Evolutionary conservation across 2,113 vertebrate species (phyloP), one percentile per base, ranked within the genome.

Genomic region (Puma concolor): DNA sequence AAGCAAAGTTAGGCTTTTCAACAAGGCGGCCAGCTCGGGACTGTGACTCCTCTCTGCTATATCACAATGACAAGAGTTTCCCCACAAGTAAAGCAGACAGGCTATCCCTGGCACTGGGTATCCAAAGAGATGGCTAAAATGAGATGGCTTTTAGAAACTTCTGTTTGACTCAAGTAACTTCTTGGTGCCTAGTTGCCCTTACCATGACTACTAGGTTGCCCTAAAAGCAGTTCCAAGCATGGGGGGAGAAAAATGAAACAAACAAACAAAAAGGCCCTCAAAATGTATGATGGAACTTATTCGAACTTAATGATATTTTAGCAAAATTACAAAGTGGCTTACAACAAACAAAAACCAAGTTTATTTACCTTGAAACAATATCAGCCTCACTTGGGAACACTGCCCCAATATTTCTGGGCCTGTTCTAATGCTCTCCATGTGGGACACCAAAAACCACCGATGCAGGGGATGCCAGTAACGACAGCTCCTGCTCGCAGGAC

Each of bases 251-350:
- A 69, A 82, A 92, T 21, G 41, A 74, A 71, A n/a, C n/a, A 67
- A 41, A 69, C 57, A 23, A 57, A 60, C 57, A 38, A 64, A 48
- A 48, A 93, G 19, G 50, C 15, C 33, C 69, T 85, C 31, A 94
- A 92, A 92, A 71, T 33, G 10, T 64, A 41, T 86, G 14, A n/a
- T 15, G 64, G 25, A 67, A 94, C 15, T 84, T 91, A 81, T 25
- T 31, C 64, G 17, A 88, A 94, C 29, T 79, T 92, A 92, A 54
- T 41, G 31, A 54, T 95, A 48, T 88, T 92, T 97, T 88, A 94
- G 57, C 84, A 88, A 96, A 97, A 85, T 88, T 66, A 82, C 15
- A 14, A 14, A 96, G 50, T 76, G 67, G 36, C 41, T 95, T 94
- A 81, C 23, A 71, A 80, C 50, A 87, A 92, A 94, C 29, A 79